Evolutionary conservation across 2,888 invertebrate species (phyloP).

Genomic region (Nycteola revayana): DNA sequence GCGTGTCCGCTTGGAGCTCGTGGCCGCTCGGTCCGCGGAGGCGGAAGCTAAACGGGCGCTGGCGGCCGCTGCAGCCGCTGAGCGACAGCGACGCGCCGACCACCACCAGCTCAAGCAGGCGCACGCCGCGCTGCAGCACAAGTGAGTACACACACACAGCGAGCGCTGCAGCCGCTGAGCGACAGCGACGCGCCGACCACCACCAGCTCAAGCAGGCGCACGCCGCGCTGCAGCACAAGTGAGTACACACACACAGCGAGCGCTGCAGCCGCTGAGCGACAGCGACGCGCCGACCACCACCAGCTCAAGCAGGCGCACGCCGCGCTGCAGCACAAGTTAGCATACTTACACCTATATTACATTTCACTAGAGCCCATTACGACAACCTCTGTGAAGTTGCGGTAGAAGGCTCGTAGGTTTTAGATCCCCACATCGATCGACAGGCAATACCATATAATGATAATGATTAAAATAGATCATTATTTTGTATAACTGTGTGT

Average conservation of each 20-base stretch:
- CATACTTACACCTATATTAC: too few species aligned
- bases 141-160: too few species aligned
- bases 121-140: slow-evolving; percentile 93
- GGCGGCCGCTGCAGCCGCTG: slow-evolving; percentile 53
- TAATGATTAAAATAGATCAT: too few species aligned
- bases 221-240: slow-evolving; percentile 93
- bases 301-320: slow-evolving; percentile 94
- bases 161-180: slow-evolving; percentile 53
- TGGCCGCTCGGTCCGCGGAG: slow-evolving; percentile 84
- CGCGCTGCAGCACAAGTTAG: slow-evolving; percentile 91
- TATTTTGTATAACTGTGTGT: too few species aligned
- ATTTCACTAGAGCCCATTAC: too few species aligned
- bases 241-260: too few species aligned
- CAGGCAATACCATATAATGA: too few species aligned
- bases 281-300: slow-evolving; percentile 83
- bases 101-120: slow-evolving; percentile 90
- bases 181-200: slow-evolving; percentile 82
- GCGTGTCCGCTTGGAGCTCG: slow-evolving; percentile 42
- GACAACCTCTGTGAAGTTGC: too few species aligned
- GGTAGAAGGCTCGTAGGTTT: too few species aligned
- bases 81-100: slow-evolving; percentile 79
- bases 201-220: slow-evolving; percentile 91
- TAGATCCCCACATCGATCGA: too few species aligned
- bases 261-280: slow-evolving; percentile 54
- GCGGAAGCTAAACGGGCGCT: slow-evolving; percentile 88